Evolutionary conservation across 2,888 invertebrate genomes (phyloP).

Genomic region (Boloria selene): DNA sequence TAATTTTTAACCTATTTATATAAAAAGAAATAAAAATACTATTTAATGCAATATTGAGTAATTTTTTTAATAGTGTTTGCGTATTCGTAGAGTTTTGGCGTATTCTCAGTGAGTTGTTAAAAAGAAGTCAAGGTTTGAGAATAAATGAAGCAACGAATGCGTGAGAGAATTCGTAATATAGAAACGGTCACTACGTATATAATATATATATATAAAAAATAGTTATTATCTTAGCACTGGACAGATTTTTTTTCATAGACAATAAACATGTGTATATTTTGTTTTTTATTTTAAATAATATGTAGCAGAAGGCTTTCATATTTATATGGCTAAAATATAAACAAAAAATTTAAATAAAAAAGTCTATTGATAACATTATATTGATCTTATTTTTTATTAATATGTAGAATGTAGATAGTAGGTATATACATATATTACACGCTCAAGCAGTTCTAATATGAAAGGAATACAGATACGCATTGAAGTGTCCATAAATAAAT

Average conservation of each 20-base stretch:
- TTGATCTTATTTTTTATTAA: too few relatives aligned
- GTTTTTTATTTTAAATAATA: too few relatives aligned
- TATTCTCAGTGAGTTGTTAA: slow-evolving; percentile 54
- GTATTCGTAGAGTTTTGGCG: slow-evolving; percentile 32
- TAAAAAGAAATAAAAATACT: not conserved
- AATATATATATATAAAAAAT: slow-evolving; percentile 1
- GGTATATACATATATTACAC: too few relatives aligned
- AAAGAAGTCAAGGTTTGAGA: slow-evolving; percentile 63
- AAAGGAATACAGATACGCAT: too few relatives aligned
- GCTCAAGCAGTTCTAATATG: too few relatives aligned
- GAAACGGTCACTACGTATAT: slow-evolving; percentile 23
- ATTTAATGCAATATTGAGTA: slow-evolving; percentile 30
- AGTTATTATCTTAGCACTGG: not conserved
- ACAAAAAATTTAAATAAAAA: too few relatives aligned
- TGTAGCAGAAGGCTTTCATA: too few relatives aligned
- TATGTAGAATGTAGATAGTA: too few relatives aligned
- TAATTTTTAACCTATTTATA: not conserved
- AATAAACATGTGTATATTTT: slow-evolving; percentile 12
- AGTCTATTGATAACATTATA: too few relatives aligned
- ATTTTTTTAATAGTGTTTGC: slow-evolving; percentile 28
- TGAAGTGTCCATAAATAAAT: too few relatives aligned
- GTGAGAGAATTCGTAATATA: slow-evolving; percentile 60
- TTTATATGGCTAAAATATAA: too few relatives aligned
- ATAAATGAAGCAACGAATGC: slow-evolving; percentile 53
- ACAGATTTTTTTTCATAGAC: not conserved